Evolutionary conservation across 2,797 vertebrate species (phyloP), one percentile per base, ranked within the genome.

Genomic region (Mormyrops attenuatus): DNA sequence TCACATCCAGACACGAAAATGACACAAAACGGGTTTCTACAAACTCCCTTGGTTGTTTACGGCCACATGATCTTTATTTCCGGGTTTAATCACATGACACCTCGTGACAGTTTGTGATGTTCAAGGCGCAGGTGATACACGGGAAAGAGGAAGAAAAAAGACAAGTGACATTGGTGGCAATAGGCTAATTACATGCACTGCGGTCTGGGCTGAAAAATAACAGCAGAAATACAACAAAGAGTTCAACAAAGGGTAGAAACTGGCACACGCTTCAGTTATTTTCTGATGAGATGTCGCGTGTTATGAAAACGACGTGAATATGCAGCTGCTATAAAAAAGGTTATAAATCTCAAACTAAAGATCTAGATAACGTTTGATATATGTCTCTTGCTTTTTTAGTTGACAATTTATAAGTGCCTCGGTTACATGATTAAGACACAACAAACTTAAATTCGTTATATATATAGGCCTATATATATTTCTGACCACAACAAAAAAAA

Each of bases 31-130:
- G 13, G n/a, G 3, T 49, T 5, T 2, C 82, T 49, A 26, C 47
- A 50, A 26, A 4, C 1, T 6, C n/a, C n/a, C n/a, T 50, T 38
- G 85, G 30, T 22, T 84, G 0, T n/a, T n/a, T 20, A 41, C 26
- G 0, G 8, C 17, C 50, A 55, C 17, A 57, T 5, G 53, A 60
- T 55, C 50, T 52, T 86, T 20, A 3, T 34, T 87, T 87, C 85
- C 85, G 34, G 85, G 22, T 87, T 34, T 53, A 57, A 57, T 87
- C 85, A 87, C 85, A 60, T 87, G 85, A 87, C 53, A 20, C 73
- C 82, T 9, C 53, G 52, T 87, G 85, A 87, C 47, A 49, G n/a
- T 49, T 26, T 49, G n/a, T 50, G 41, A 13, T 50, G 8, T 84
- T 22, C 41, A 9, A 41, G 1, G 41, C 20, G 22, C 47, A 49